Base-by-base conservation (phyloP, 2,888 invertebrate genomes). In the Oxyscelio sp. region DNA sequence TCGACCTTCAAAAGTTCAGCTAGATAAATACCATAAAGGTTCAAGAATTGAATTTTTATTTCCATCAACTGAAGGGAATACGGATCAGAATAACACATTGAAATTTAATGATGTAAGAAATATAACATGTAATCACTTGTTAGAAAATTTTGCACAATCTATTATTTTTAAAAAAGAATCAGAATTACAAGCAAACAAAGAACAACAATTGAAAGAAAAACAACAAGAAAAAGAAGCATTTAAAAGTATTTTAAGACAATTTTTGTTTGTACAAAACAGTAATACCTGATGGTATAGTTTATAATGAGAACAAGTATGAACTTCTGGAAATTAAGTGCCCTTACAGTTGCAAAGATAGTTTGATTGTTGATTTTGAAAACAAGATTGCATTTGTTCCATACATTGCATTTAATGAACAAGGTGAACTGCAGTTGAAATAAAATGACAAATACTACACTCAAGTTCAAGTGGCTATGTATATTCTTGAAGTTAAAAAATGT, bases 381-480 rank as follows among this genome's bases (percentile, higher is more conserved):
- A 27, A 27, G 48, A 40, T 11, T 24, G 13, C 19, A 2, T 45
- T 45, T 38, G 65, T 75, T 0, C 24, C 34, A 1, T 65, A 75
- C 11, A 22, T 75, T 13, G 2, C 43, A 19, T 75, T 75, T 38
- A 31, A 75, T 24, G 48, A 31, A 11, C 43, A 21, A 3, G 34
- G 61, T 48, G 65, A 59, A 48, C 5, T 61, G 3, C 8, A 52
- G 34, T 13, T 74, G 15, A 78, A 73, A 9, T 43, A 61, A 68
- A 68, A 19, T 31, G 11, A 40, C n/a, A 54, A 48, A 31, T 77
- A 77, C 56, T 58, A 58, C 31, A 71, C 73, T 6, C 73, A 58
- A 61, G 21, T 85, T 50, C 61, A 83, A 27, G 38, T 83, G 21
- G 75, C 80, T 0, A 54, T 85, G 77, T 73, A 83, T 48, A 58